These are phyloP conservation scores for Strigops habroptila DNA, from an alignment of 2,113 vertebrate species.

Conservation along the genomic window DNA sequence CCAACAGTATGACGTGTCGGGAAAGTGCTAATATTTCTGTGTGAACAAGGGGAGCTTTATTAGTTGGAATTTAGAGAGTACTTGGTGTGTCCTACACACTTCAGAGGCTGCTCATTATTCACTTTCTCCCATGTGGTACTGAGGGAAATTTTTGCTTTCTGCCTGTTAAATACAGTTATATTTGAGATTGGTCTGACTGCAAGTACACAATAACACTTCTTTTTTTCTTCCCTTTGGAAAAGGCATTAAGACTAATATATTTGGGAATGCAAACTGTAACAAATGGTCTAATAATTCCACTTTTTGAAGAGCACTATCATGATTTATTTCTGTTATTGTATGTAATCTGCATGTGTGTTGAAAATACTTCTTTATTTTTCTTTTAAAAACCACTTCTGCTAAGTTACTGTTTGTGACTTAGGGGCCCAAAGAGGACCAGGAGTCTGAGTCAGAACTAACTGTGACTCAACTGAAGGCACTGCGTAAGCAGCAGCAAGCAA, in stretches of 20 bases:
- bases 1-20: fast-evolving
- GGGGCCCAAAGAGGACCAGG: constrained; percentile 93
- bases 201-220: background rate
- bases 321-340: background rate
- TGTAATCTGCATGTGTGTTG: background rate
- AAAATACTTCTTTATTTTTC: background rate
- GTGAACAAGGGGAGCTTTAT: background rate
- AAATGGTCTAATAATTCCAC: background rate
- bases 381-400: background rate
- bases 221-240: background rate
- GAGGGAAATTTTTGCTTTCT: background rate
- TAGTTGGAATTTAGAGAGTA: too few species aligned
- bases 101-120: fast-evolving
- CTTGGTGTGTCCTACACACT: fast-evolving
- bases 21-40: too few species aligned
- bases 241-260: background rate
- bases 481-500: constrained; percentile 80
- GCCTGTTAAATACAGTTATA: background rate
- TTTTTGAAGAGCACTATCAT: background rate
- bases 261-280: background rate
- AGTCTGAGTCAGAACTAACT: constrained; percentile 89
- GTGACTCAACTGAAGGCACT: constrained; percentile 89
- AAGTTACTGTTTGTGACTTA: constrained; percentile 43
- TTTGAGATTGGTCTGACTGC: background rate
- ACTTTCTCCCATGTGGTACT: fast-evolving